Evolutionary conservation across 1,140 invertebrate genomes (phyloP).

Genomic region (Anoplolepis gracilipes): DNA sequence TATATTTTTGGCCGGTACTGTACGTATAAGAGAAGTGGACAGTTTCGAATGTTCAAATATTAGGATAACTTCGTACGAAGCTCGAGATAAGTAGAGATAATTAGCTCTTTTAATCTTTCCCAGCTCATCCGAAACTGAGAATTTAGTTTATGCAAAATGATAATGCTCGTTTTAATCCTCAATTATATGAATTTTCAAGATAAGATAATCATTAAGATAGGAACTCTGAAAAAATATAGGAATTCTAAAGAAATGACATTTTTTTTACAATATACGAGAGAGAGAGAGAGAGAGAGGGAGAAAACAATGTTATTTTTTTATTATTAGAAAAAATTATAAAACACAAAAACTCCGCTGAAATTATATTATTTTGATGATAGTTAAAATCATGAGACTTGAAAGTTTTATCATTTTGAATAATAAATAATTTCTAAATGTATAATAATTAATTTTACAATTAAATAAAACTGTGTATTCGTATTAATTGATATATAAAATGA

Average conservation of each 20-base stretch:
- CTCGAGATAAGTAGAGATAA: conserved; percentile 16
- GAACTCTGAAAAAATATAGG: too few relatives aligned
- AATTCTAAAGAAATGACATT: not conserved
- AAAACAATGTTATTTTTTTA: not conserved
- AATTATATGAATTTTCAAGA: not conserved
- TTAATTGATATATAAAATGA: not conserved
- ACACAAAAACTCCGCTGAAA: not conserved
- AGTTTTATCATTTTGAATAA: not conserved
- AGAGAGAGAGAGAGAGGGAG: too few relatives aligned
- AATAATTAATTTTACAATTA: not conserved
- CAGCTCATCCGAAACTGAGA: not conserved
- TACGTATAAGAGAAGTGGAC: not conserved
- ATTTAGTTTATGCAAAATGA: conserved; percentile 19
- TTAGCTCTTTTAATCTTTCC: conserved; percentile 32
- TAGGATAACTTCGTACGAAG: not conserved
- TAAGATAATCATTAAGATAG: not conserved
- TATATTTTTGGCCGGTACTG: too few relatives aligned
- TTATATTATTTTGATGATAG: not conserved
- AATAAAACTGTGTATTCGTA: not conserved
- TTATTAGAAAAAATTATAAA: not conserved
- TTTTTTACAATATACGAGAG: not conserved
- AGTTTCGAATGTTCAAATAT: conserved; percentile 24
- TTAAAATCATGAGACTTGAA: not conserved
- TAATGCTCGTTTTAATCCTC: not conserved
- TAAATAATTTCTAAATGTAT: not conserved